Base-by-base conservation (phyloP, 2,888 invertebrate genomes). In the Euproctis similis region DNA sequence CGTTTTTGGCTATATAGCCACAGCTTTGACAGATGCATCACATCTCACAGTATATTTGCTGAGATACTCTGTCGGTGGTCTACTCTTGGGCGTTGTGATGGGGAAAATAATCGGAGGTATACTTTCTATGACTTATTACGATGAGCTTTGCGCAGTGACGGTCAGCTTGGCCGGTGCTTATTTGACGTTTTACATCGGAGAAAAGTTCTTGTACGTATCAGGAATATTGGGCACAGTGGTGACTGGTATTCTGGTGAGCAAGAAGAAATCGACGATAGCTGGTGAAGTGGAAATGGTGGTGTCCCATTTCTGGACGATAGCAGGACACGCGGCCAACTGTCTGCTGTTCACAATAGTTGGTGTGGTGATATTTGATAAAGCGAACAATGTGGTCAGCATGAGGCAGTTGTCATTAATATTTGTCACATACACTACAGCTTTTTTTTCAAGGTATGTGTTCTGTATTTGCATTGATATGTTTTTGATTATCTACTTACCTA, bases 261-360 rank as follows among this genome's bases (percentile, higher is more conserved):
- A 70, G 24, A 59, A 53, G 13, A 81, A 77, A 43, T 68, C 78
- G 0, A 69, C 73, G 0, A 56, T 84, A 1, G 64, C 80, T 5
- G 69, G 69, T 1, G 81, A 84, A 4, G 75, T 84, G 4, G 81
- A 84, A 28, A 65, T 62, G 16, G 54, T 72, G 1, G 53, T 80
- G 20, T 38, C 69, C 0, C 48, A 69, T 10, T 75, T 77, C 33
- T 84, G 82, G 81, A 46, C 36, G 9, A 71, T 84, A 22, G 12
- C 76, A 30, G 61, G 69, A 1, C 69, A 77, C 33, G 50, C 61
- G 4, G 70, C 73, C 3, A 89, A 89, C 44, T 87, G 87, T 0
- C 53, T 89, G 7, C 78, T 89, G 19, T 89, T 89, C 37, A 85
- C 88, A 1, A 81, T 89, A 55, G 86, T 88, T 0, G 88, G 89